phyloP scores from a whole-genome alignment of 2,888 invertebrate species.

The Cordylochernes scorpioides region DNA sequence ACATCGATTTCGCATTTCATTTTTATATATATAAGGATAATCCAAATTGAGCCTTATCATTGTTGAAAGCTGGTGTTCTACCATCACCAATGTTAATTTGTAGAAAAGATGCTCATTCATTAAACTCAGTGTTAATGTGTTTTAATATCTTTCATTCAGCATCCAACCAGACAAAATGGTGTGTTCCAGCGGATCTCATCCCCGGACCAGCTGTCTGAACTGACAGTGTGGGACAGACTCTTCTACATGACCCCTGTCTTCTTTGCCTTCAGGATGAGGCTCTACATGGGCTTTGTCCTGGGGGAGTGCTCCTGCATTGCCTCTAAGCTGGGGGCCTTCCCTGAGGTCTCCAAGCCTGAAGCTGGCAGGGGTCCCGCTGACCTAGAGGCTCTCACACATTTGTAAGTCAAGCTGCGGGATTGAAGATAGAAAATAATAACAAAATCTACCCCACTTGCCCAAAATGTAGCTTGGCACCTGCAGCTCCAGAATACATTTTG shows the following conservation, averaged over 20 bases:
- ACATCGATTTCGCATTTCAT: too few relatives aligned
- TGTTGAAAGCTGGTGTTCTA: too few relatives aligned
- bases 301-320: constrained; percentile 79
- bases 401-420: constrained; percentile 24
- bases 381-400: constrained; percentile 32
- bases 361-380: constrained; percentile 60
- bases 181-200: constrained; percentile 63
- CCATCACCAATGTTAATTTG: too few relatives aligned
- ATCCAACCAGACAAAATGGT: too few relatives aligned
- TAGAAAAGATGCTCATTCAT: too few relatives aligned
- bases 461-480: too few relatives aligned
- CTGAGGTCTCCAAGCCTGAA: constrained; percentile 37
- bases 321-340: constrained; percentile 75
- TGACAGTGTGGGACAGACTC: constrained; percentile 45
- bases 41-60: too few relatives aligned
- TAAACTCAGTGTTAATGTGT: too few relatives aligned
- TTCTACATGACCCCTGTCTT: constrained; percentile 66
- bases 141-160: too few relatives aligned
- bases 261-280: constrained; percentile 58
- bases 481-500: too few relatives aligned
- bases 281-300: constrained; percentile 63
- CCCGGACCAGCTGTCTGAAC: constrained; percentile 43
- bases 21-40: too few relatives aligned
- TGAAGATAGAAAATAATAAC: not conserved
- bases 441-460: too few relatives aligned